A percentile compares a stretch with the other conserved stretches of the same genome.
Evolutionary conservation across 2,888 invertebrate genomes (phyloP).

Genomic region (Synanthedon vespiformis): DNA sequence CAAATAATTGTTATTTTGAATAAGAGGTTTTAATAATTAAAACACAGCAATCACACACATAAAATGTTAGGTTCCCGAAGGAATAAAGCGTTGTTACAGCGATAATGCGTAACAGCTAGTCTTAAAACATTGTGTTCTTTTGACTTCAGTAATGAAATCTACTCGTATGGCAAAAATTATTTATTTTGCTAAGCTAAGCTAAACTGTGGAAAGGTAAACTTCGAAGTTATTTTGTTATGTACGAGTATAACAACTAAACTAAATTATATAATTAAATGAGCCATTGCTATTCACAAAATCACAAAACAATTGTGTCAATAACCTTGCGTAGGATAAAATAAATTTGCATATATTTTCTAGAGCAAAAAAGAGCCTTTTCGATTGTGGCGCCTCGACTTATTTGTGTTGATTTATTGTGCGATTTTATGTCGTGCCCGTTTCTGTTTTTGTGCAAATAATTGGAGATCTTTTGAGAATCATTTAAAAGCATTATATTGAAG

Average conservation of each 20-base stretch:
- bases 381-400: slow-evolving; percentile 19
- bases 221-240: background rate
- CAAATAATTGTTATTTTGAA: too few species aligned
- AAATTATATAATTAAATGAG: slow-evolving; percentile 32
- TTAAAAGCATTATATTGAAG: background rate
- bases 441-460: background rate
- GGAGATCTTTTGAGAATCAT: background rate
- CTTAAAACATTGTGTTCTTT: too few species aligned
- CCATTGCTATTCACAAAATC: slow-evolving; percentile 44
- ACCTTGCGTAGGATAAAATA: slow-evolving; percentile 51
- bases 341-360: slow-evolving; percentile 46
- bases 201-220: background rate
- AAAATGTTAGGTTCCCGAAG: too few species aligned
- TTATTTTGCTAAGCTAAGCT: too few species aligned
- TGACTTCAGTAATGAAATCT: too few species aligned
- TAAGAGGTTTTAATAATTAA: too few species aligned
- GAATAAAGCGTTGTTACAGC: too few species aligned
- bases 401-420: slow-evolving; percentile 24
- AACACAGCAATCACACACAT: too few species aligned
- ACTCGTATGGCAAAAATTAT: too few species aligned
- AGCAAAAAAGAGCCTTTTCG: slow-evolving; percentile 27
- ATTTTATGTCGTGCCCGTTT: slow-evolving; percentile 7
- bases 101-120: too few species aligned
- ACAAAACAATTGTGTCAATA: slow-evolving; percentile 55
- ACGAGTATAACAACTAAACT: background rate